These are phyloP conservation scores for Lucilia cuprina DNA, from an alignment of 1,140 invertebrate genomes.

Conservation along the genomic window DNA sequence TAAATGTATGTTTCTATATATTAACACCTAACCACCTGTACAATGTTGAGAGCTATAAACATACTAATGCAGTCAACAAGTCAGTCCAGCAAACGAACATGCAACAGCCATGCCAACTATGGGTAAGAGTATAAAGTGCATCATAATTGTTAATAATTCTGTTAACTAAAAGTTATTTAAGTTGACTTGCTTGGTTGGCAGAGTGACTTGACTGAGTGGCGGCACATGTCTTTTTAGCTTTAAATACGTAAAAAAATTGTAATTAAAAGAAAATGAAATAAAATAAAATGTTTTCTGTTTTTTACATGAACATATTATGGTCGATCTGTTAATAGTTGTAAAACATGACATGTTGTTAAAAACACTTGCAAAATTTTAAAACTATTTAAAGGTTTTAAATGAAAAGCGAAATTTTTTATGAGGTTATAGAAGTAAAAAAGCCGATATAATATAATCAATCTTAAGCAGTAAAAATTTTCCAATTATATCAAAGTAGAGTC, in stretches of 20 bases:
- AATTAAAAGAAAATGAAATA: too few species aligned
- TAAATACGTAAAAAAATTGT: background rate
- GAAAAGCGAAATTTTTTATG: background rate
- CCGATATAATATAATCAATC: too few species aligned
- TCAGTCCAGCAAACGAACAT: background rate
- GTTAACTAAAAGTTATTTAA: background rate
- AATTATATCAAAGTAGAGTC: too few species aligned
- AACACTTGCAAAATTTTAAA: background rate
- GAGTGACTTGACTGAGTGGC: background rate
- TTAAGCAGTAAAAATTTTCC: too few species aligned
- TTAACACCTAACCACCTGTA: slow-evolving; percentile 21
- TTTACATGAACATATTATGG: background rate
- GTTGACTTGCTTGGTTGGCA: background rate
- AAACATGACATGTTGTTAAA: background rate
- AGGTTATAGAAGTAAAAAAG: too few species aligned
- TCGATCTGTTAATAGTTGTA: background rate
- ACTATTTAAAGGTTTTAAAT: background rate
- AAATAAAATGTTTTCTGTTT: too few species aligned
- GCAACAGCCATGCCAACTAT: background rate
- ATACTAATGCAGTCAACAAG: background rate
- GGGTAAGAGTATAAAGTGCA: background rate
- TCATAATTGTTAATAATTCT: background rate
- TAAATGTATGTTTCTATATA: background rate
- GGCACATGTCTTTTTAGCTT: background rate
- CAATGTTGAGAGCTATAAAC: background rate